Evolutionary conservation across 92 coral and sea anemone genomes (phyloP).

Genomic region (Zoanthus sansibaricus): DNA sequence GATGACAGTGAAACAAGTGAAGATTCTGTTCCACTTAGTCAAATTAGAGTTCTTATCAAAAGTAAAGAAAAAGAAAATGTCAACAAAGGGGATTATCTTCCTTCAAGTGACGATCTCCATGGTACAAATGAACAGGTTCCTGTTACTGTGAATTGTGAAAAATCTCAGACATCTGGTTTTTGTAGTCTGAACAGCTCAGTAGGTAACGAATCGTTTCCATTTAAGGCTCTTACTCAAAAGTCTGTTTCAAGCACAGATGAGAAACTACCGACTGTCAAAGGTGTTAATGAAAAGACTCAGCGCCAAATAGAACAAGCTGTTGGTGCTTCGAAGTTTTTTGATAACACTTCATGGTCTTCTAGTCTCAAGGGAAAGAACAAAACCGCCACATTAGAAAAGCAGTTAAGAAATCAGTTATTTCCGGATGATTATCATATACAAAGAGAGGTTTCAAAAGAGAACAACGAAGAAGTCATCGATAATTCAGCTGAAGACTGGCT

Average conservation of each 20-base stretch:
- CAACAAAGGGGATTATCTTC: neutral
- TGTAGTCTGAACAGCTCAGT: neutral
- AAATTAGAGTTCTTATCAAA: neutral
- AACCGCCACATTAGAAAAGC: neutral
- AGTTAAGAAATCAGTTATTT: conserved; percentile 18
- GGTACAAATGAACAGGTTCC: neutral
- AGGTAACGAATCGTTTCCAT: conserved; percentile 27
- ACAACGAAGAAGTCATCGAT: conserved; percentile 2
- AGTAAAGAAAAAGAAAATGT: neutral
- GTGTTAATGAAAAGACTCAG: neutral
- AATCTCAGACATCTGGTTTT: neutral
- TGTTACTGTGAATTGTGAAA: neutral
- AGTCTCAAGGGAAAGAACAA: neutral
- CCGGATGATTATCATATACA: neutral
- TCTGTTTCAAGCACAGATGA: neutral
- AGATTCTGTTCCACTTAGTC: neutral
- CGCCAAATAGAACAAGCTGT: neutral
- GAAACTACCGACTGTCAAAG: neutral
- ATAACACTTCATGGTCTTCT: neutral
- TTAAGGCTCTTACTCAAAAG: neutral
- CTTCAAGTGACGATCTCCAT: neutral
- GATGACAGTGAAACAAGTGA: conserved; percentile 5
- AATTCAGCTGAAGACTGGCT: conserved; percentile 18
- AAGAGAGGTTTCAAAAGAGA: conserved; percentile 10
- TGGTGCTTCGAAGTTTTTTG: conserved; percentile 16